Conservation (phyloP, 23 tunicate species). For the Ciona savignyi region DNA sequence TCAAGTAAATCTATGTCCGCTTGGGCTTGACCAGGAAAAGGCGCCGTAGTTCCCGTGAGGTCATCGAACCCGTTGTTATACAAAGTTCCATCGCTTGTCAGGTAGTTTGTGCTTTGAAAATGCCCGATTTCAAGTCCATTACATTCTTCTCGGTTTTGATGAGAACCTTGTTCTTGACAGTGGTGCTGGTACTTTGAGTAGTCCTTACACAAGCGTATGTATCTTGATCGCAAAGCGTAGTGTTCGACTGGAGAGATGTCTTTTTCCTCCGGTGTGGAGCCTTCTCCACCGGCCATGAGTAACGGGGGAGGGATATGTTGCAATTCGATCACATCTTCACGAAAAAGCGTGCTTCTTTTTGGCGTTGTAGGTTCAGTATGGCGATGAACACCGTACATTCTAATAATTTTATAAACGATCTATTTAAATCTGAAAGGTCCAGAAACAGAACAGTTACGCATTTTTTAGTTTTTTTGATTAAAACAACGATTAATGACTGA, state of each 20-base stretch:
- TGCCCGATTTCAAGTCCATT: background rate
- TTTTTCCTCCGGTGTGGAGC: constrained; percentile 2
- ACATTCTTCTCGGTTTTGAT: no score
- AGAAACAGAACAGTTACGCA: no score
- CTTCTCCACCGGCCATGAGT: constrained; percentile 5
- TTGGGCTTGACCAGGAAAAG: constrained; percentile 4
- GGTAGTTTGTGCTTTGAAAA: background rate
- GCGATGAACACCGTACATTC: background rate
- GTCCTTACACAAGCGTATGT: constrained; percentile 18
- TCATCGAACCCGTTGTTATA: background rate
- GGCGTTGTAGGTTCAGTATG: background rate
- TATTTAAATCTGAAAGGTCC: no score
- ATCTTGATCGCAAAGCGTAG: constrained; percentile 15
- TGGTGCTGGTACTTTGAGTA: constrained; percentile 2
- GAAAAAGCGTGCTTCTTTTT: background rate
- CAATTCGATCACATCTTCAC: constrained; percentile 24
- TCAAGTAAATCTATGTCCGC: constrained; percentile 11
- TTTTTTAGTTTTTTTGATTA: no score
- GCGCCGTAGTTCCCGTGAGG: background rate
- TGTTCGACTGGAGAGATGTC: background rate
- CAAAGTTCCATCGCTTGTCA: background rate
- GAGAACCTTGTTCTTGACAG: background rate
- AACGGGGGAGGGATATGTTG: constrained; percentile 34
- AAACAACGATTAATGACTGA: no score
- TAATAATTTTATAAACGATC: no score